Percentiles rank a stretch among this genome's conserved stretches.
Conservation (phyloP, 2,797 vertebrate genomes). For the Pseudochromis fuscus region DNA sequence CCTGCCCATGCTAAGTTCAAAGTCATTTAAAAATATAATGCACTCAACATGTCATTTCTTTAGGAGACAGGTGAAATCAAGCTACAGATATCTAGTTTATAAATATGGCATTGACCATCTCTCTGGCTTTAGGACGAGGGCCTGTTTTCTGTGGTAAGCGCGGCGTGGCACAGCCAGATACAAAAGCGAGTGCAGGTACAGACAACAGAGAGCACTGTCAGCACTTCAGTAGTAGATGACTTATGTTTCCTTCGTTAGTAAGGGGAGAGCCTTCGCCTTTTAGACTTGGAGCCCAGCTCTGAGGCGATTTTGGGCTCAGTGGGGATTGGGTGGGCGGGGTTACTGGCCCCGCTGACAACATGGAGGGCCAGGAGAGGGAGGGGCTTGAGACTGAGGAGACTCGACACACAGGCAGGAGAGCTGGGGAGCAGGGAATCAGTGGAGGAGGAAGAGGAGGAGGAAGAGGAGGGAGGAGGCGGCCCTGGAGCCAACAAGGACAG, state of each 20-base stretch:
- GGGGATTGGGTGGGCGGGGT: constrained; percentile 75
- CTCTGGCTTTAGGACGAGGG: constrained; percentile 56
- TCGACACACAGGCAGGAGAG: constrained; percentile 96
- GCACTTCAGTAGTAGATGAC: constrained; percentile 73
- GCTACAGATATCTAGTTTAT: constrained; percentile 66
- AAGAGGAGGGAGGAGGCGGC: constrained; percentile 90
- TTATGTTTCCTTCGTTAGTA: constrained; percentile 87
- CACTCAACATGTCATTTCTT: constrained; percentile 81
- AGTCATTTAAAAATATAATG: constrained; percentile 76
- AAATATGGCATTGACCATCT: constrained; percentile 72
- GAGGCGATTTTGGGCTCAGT: constrained; percentile 88
- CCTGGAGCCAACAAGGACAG: constrained; percentile 92
- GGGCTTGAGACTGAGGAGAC: constrained; percentile 98
- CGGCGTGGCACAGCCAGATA: constrained; percentile 73
- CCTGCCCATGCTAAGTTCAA: constrained; percentile 73
- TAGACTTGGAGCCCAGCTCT: constrained; percentile 89
- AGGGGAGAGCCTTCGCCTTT: constrained; percentile 93
- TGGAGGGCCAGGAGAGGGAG: constrained; percentile 98
- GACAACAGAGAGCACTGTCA: constrained; percentile 69
- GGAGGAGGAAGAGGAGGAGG: constrained; percentile 90
- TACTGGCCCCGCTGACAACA: constrained; percentile 89
- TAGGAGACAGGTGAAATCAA: constrained; percentile 64
- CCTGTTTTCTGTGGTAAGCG: constrained; percentile 66
- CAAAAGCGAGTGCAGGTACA: constrained; percentile 78
- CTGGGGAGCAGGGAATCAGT: constrained; percentile 93